Evolutionary conservation across 2,113 vertebrate genomes (phyloP).

Genomic region (Sus scrofa): DNA sequence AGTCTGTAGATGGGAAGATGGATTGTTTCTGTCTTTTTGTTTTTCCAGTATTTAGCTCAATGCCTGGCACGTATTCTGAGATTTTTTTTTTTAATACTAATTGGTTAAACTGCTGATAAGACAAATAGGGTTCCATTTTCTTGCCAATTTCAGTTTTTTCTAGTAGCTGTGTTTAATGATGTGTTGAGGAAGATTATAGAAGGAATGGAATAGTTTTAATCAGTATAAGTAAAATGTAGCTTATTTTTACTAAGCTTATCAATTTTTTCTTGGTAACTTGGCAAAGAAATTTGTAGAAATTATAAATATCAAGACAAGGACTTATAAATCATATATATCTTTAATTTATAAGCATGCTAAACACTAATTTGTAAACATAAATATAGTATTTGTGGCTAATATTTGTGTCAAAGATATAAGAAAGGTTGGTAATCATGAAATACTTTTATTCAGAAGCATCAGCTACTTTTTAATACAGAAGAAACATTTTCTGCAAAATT

Average conservation of each 20-base stretch:
- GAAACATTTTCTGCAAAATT: conserved; percentile 34
- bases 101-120: background rate
- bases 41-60: background rate
- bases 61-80: background rate
- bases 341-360: background rate
- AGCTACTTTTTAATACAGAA: conserved; percentile 10
- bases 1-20: background rate
- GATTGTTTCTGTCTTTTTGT: background rate
- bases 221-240: background rate
- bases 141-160: background rate
- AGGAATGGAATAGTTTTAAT: conserved; percentile 20
- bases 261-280: conserved; percentile 10
- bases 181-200: conserved; percentile 16
- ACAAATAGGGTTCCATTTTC: background rate
- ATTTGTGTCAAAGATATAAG: background rate
- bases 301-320: background rate
- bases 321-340: background rate
- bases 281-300: conserved; percentile 17
- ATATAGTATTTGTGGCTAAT: background rate
- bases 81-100: background rate
- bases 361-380: background rate
- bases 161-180: background rate
- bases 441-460: background rate
- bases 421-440: conserved; percentile 38
- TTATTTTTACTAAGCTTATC: background rate